These are phyloP conservation scores for Drosophila saltans DNA, from an alignment of 1,140 invertebrate genomes.

Conservation along the genomic window DNA sequence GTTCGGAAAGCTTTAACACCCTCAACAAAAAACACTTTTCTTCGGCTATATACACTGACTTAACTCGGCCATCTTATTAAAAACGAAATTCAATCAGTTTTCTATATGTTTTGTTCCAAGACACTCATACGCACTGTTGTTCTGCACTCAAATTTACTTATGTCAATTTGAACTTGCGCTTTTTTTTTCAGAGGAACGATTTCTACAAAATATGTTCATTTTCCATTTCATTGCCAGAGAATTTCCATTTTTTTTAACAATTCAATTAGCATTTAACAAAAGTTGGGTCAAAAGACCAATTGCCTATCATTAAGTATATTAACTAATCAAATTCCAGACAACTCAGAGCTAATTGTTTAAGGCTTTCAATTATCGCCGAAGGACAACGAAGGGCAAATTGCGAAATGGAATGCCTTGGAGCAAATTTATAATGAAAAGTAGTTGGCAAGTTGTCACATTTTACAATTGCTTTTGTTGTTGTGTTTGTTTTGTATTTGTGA, in stretches of 20 bases:
- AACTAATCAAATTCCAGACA: conserved; percentile 7
- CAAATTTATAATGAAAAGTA: conserved; percentile 61
- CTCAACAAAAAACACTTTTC: too few species aligned
- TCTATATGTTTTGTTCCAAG: too few species aligned
- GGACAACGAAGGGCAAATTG: conserved; percentile 28
- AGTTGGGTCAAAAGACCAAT: conserved; percentile 44
- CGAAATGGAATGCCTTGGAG: conserved; percentile 12
- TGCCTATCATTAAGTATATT: conserved; percentile 42
- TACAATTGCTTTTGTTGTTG: conserved; percentile 40
- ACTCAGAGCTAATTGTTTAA: conserved; percentile 57
- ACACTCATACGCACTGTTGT: neutral
- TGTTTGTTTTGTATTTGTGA: conserved; percentile 19
- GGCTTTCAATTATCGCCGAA: conserved; percentile 61
- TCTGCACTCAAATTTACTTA: neutral
- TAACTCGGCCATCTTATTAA: too few species aligned
- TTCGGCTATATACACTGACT: too few species aligned
- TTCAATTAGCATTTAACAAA: conserved; percentile 8
- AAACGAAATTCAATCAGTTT: too few species aligned
- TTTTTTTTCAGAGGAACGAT: neutral
- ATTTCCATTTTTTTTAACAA: conserved; percentile 32
- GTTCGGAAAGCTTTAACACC: too few species aligned
- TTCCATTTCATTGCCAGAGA: conserved; percentile 37
- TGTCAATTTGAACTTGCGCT: neutral
- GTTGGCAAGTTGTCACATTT: conserved; percentile 61
- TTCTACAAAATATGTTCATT: neutral